A percentile compares a stretch with the other conserved stretches of the same genome.
Conservation (phyloP, 2,113 vertebrate species). For the Asarcornis scutulata region DNA sequence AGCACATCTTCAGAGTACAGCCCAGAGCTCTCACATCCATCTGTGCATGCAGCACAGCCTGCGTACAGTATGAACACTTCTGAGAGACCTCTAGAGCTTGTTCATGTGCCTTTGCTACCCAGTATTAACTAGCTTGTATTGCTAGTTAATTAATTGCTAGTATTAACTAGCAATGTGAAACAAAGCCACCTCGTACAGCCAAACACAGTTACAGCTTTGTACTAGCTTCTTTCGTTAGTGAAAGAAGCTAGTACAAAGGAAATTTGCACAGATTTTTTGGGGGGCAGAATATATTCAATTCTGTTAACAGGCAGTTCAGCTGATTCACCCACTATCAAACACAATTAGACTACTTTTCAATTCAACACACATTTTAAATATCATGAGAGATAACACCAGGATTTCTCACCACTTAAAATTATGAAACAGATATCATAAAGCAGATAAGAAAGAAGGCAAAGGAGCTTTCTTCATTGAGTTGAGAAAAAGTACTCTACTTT, state of each 20-base stretch:
- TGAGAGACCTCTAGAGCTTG: not conserved
- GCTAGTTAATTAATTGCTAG: no score
- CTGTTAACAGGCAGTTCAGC: not conserved
- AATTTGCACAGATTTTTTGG: not conserved
- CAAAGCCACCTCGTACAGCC: not conserved
- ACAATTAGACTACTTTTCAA: not conserved
- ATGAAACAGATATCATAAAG: not conserved
- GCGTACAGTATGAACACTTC: accelerated
- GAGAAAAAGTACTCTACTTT: not conserved
- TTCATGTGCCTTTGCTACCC: not conserved
- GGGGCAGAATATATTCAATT: not conserved
- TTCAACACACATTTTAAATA: not conserved
- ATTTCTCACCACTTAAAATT: slow-evolving; percentile 13
- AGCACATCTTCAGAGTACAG: not conserved
- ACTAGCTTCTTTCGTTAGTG: no score
- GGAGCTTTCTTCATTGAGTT: not conserved
- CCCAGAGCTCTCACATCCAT: not conserved
- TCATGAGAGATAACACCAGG: not conserved
- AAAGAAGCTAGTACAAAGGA: not conserved
- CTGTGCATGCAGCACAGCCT: accelerated
- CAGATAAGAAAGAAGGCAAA: not conserved
- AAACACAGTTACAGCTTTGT: not conserved
- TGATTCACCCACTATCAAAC: not conserved
- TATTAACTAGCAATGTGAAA: not conserved
- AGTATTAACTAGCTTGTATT: not conserved